Percentiles rank a stretch among this genome's conserved stretches.
Conservation (phyloP, 35 echinoderm and acorn worm species). For the Acanthaster planci region DNA sequence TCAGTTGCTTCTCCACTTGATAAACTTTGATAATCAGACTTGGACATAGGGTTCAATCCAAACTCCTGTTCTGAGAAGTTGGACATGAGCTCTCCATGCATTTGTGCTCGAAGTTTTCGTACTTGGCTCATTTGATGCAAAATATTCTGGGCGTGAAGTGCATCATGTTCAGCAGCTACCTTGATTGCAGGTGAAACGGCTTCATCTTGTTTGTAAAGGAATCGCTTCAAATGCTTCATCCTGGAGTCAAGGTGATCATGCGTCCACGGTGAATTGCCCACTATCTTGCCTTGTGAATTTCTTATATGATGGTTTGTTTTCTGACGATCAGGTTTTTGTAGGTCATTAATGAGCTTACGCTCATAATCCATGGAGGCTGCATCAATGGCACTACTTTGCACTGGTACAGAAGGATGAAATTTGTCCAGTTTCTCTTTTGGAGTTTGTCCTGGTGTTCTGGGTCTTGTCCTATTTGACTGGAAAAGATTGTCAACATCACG, state of each 20-base stretch:
- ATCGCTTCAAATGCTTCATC: neutral
- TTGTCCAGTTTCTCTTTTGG: neutral
- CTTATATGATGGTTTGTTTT: neutral
- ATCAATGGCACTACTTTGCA: neutral
- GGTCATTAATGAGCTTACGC: neutral
- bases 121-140: slow-evolving; percentile 58
- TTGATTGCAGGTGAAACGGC: neutral
- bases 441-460: neutral
- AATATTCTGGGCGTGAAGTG: slow-evolving; percentile 58
- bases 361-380: neutral
- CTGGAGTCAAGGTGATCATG: neutral
- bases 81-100: slow-evolving; percentile 61
- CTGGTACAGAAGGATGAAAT: neutral
- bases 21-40: neutral
- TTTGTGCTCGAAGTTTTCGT: slow-evolving; percentile 42
- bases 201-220: slow-evolving; percentile 13
- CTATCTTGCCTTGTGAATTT: neutral
- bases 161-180: slow-evolving; percentile 63
- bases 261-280: neutral
- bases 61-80: neutral
- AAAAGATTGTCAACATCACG: neutral
- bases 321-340: slow-evolving; percentile 12
- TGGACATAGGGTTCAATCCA: neutral
- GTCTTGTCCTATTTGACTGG: neutral
- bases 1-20: neutral